These are phyloP conservation scores for Lampris incognitus DNA, from an alignment of 2,113 vertebrate species.

Conservation along the genomic window DNA sequence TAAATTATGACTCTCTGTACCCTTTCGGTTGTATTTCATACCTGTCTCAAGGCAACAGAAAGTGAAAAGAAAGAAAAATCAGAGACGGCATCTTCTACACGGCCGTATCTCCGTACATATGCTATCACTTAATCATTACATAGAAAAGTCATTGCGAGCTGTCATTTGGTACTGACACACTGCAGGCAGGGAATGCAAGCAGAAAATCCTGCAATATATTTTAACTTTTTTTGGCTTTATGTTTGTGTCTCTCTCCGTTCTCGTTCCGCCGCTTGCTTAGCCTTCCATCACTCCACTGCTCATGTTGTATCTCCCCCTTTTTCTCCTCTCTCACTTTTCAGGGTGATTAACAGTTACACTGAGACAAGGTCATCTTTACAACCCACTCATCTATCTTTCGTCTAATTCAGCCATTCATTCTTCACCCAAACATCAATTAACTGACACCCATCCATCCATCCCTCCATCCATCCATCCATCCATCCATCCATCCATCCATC, in stretches of 20 bases:
- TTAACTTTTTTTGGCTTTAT: too few species aligned
- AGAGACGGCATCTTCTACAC: too few species aligned
- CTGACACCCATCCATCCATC: background rate
- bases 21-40: background rate
- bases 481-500: conserved; percentile 26
- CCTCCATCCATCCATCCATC: conserved; percentile 26
- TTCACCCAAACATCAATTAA: background rate
- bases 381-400: background rate
- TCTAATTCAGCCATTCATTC: background rate
- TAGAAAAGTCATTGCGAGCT: background rate
- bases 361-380: conserved; percentile 2
- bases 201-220: background rate
- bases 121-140: too few species aligned
- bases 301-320: background rate
- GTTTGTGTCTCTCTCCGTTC: background rate
- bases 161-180: background rate
- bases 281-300: background rate
- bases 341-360: conserved; percentile 6
- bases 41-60: background rate
- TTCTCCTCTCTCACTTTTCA: background rate
- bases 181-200: background rate
- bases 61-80: too few species aligned
- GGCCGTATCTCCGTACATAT: too few species aligned
- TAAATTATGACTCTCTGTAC: too few species aligned
- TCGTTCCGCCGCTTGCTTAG: background rate